These are phyloP conservation scores for Hoplias malabaricus DNA, from an alignment of 2,113 vertebrate genomes.

Conservation along the genomic window DNA sequence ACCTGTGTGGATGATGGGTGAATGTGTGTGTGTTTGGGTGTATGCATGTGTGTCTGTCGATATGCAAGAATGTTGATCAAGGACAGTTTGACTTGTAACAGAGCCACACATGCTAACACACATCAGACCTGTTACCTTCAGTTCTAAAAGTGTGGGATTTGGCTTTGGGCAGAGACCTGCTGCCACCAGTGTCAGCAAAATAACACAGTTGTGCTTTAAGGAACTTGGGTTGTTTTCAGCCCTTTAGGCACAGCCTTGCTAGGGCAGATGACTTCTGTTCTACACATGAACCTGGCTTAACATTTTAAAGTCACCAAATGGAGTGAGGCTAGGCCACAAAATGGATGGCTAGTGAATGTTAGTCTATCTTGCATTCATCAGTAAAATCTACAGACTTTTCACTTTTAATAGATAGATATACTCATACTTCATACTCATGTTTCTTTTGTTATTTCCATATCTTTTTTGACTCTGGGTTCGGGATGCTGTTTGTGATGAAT, in stretches of 20 bases:
- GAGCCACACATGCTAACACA: constrained; percentile 16
- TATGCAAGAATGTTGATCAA: constrained; percentile 20
- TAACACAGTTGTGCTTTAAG: constrained; percentile 12
- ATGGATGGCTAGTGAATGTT: constrained; percentile 22
- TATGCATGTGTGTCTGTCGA: background rate
- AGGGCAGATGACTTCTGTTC: constrained; percentile 32
- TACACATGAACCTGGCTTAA: background rate
- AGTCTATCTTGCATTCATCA: constrained; percentile 32
- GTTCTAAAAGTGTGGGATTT: constrained; percentile 23
- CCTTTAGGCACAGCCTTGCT: constrained; percentile 18
- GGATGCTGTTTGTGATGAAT: constrained; percentile 31
- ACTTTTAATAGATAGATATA: constrained; percentile 7
- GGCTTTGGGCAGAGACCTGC: constrained; percentile 23
- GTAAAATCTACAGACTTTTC: constrained; percentile 7
- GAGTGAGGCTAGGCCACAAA: constrained; percentile 14
- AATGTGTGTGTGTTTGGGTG: constrained; percentile 12
- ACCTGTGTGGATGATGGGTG: constrained; percentile 35
- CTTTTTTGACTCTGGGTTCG: constrained; percentile 30
- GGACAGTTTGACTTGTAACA: constrained; percentile 2
- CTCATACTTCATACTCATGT: constrained; percentile 9
- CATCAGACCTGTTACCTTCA: constrained; percentile 6
- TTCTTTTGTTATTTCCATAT: constrained; percentile 32
- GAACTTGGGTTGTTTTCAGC: constrained; percentile 20
- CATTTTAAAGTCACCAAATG: constrained; percentile 21
- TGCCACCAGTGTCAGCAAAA: constrained; percentile 23